Base-by-base conservation (phyloP, 64 coral and sea anemone genomes). In the Actinia tenebrosa region DNA sequence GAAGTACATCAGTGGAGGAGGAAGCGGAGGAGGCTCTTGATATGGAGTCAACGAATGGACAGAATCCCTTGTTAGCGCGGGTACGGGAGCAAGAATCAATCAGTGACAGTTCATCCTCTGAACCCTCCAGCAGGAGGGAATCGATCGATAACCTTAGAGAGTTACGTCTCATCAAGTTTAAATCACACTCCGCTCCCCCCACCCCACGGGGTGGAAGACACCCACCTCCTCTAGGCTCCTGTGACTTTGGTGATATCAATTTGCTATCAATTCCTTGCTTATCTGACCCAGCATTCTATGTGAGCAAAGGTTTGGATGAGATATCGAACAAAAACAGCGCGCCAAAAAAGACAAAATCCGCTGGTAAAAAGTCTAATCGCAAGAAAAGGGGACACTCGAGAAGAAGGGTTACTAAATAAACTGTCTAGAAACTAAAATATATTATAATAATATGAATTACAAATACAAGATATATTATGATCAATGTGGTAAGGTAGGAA, bases 151-250 rank as follows among this genome's bases (percentile, higher is more conserved):
- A 97, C 72, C 68, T 93, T 44, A 78, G 25, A 8, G 44, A 83
- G 22, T 77, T 60, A 7, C 30, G 47, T 53, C 56, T 59, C n/a
- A 25, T 82, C 9, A 87, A 42, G 80, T 9, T 44, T 26, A 84
- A 84, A 54, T 97, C 94, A 7, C 86, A 62, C 10, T 97, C 94
- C 25, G 94, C 94, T 56, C 94, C 94, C 52, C 77, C 94, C 53
- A 93, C 94, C 50, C 94, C 94, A 15, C 91, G 91, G 89, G 94
- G 94, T 64, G 91, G 82, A 59, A 87, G 86, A 71, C 94, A 92
- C 60, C 66, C 87, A 11, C 87, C 79, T 43, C 84, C 94, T 20
- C 66, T 95, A 25, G 85, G 77, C 78, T 59, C 85, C 16, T 71
- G 79, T 16, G 87, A 89, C 59, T 89, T 85, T 64, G 83, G 42